These are phyloP conservation scores for Lithophane leautieri DNA, from an alignment of 2,888 invertebrate species.

Conservation along the genomic window DNA sequence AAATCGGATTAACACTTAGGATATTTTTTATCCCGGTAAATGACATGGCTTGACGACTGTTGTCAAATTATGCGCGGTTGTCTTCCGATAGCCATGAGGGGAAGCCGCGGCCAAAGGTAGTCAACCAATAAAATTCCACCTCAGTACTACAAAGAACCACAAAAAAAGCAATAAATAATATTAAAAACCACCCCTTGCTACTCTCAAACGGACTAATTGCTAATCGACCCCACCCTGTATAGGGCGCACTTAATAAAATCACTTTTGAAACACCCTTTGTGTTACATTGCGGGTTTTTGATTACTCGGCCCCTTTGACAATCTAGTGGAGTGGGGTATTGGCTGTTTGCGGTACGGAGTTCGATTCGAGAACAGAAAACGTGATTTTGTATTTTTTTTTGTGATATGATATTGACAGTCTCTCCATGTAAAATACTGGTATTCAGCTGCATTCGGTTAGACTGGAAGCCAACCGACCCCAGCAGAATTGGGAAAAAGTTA, in stretches of 20 bases:
- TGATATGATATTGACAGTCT: background rate
- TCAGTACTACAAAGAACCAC: slow-evolving; percentile 14
- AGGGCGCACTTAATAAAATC: slow-evolving; percentile 83
- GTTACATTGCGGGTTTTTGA: slow-evolving; percentile 70
- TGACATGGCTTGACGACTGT: background rate
- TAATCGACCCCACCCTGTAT: slow-evolving; percentile 76
- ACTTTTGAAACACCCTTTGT: slow-evolving; percentile 75
- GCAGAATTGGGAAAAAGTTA: too few species aligned
- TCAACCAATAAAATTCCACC: slow-evolving; percentile 16
- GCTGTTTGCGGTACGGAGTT: slow-evolving; percentile 15
- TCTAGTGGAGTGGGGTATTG: slow-evolving; percentile 23
- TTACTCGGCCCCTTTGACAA: slow-evolving; percentile 50
- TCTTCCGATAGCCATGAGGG: background rate
- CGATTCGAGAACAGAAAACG: slow-evolving; percentile 13
- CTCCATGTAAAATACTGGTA: too few species aligned
- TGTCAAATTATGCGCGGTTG: background rate
- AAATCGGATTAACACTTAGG: background rate
- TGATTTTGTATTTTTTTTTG: background rate
- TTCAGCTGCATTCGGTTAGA: too few species aligned
- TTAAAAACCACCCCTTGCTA: slow-evolving; percentile 46
- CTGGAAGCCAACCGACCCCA: too few species aligned
- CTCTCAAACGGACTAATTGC: slow-evolving; percentile 69
- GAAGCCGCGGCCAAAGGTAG: background rate
- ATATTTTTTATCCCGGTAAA: background rate
- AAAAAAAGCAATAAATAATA: slow-evolving; percentile 56